Base-by-base conservation (phyloP, 2,888 invertebrate genomes). In the Pterostichus niger region DNA sequence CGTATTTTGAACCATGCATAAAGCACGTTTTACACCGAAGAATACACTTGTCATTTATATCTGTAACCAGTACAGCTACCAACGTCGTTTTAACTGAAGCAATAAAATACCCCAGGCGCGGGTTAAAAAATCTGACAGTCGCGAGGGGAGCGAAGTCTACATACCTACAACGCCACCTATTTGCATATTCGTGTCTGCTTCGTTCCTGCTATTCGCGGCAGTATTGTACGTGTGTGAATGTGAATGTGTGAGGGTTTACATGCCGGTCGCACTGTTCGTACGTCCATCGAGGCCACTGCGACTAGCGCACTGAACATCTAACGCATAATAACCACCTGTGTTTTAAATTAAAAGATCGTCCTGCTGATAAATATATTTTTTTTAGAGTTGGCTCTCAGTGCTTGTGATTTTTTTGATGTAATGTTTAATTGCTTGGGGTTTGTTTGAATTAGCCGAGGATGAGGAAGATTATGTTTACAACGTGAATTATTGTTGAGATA, bases 41-140 rank as follows among this genome's bases (percentile, higher is more conserved):
- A 78, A 78, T 56, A 59, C 78, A 61, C 59, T 61, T 78, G 78
- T 78, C 78, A 78, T 78, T 78, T 78, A 78, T 78, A 78, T 78
- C 78, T 78, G 78, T 78, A 78, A 35, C 49, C 61, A 44, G 78
- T 59, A 44, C 78, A 78, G 78, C 56, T 40, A 44, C 33, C 24
- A 59, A 24, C 49, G 75, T 52, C 52, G 40, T 52, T 52, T 49
- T 33, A 49, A 33, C 31, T 73, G 6, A n/a, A 31, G 75, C 75
- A 75, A 75, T 75, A 75, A 75, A 75, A 75, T 49, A 75, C 52
- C 52, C 75, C 49, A 75, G 40, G 13, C 64, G 49, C 75, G 75
- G 49, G 75, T 75, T 49, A 75, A 75, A 75, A 75, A 75, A 75
- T 75, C 75, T 75, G 75, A 75, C 75, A 75, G 64, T 64, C 64